Evolutionary conservation across 2,797 vertebrate species (phyloP), one percentile per base, ranked within the genome.

Genomic region (Thamnophis elegans): DNA sequence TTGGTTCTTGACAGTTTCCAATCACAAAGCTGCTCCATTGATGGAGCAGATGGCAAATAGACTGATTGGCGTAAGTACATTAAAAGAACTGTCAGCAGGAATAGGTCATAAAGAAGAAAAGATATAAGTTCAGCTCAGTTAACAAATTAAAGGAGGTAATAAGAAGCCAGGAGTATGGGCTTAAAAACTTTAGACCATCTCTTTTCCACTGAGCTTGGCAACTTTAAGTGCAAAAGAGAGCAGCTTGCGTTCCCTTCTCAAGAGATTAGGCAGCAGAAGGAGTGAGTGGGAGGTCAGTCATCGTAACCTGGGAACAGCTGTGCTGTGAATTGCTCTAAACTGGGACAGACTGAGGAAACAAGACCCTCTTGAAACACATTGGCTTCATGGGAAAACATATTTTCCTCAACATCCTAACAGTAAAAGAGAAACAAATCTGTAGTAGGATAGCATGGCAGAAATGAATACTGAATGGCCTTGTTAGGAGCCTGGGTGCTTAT

Each of bases 281-380:
- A 82, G 18, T 62, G 68, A 91, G 92, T 82, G 56, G 89, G 89
- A 91, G 85, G 85, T 88, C 89, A 78, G 85, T 90, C 26, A 16
- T 20, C 53, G 32, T 92, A 92, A 87, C 89, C 92, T 87, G 36
- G 60, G 60, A 91, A 82, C 86, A 93, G 92, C 55, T 88, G 89
- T 88, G 47, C 28, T 85, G 47, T 42, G 32, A 88, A 53, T 87
- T 51, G 56, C 18, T 89, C 73, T 54, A 47, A 53, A 85, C 47
- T 92, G 28, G 92, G 62, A 65, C 58, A 87, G 54, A 86, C n/a
- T 47, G 56, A 56, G 58, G 82, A 87, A 90, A 90, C n/a, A 55
- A 73, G 32, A 42, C 28, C 25, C 85, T 87, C 89, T 53, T 68
- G 53, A 59, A 22, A 42, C 8, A 20, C 20, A 20, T 51, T 59